A percentile compares a stretch with the other conserved stretches of the same genome.
These are phyloP conservation scores for Hypomesus transpacificus DNA, from an alignment of 2,113 vertebrate genomes.

Conservation along the genomic window DNA sequence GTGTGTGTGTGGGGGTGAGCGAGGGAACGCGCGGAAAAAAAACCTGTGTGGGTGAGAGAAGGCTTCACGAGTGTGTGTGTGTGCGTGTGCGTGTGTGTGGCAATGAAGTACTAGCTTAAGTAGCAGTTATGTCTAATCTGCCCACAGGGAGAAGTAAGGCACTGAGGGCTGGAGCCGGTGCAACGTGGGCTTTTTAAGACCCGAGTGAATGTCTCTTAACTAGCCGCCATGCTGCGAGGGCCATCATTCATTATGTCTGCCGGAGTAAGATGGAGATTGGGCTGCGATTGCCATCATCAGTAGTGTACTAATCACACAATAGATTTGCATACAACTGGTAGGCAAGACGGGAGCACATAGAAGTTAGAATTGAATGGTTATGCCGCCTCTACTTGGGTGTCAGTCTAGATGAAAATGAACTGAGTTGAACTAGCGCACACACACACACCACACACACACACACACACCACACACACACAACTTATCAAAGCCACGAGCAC, in stretches of 20 bases:
- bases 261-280: neutral
- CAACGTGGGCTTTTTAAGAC: slow-evolving; percentile 12
- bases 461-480: no score
- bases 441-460: neutral
- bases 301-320: no score
- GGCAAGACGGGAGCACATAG: no score
- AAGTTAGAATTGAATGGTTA: no score
- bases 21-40: no score
- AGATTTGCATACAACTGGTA: no score
- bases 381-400: no score
- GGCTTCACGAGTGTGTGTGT: neutral
- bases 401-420: no score
- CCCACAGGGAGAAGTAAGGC: neutral
- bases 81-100: neutral
- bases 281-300: no score
- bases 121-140: slow-evolving; percentile 3
- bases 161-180: neutral
- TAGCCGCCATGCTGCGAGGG: slow-evolving; percentile 14
- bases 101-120: neutral
- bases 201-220: slow-evolving; percentile 26
- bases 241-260: neutral
- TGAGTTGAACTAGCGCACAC: neutral
- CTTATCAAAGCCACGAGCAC: no score
- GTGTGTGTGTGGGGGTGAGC: slow-evolving; percentile 5
- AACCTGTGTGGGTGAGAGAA: no score